These are phyloP conservation scores for Amblyornis subalaris DNA, from an alignment of 2,113 vertebrate genomes.

Conservation along the genomic window DNA sequence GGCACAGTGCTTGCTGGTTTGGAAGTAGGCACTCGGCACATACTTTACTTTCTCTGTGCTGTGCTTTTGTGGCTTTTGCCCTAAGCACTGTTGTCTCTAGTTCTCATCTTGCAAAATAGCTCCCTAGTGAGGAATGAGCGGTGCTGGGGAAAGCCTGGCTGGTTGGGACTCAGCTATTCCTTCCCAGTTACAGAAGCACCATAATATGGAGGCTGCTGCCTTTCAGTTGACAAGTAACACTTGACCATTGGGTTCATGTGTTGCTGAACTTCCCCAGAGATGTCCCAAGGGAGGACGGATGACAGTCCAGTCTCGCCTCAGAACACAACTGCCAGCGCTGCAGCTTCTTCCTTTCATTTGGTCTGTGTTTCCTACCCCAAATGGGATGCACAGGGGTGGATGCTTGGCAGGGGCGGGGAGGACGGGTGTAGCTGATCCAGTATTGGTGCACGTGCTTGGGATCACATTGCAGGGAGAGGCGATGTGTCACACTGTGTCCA, in stretches of 20 bases:
- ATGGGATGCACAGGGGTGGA: background rate
- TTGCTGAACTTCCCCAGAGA: background rate
- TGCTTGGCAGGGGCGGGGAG: background rate
- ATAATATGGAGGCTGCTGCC: background rate
- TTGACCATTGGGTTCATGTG: accelerated
- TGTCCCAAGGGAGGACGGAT: background rate
- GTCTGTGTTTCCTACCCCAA: background rate
- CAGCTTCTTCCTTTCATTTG: background rate
- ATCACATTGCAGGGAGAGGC: background rate
- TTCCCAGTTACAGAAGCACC: background rate
- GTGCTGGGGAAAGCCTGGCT: background rate
- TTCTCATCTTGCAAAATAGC: constrained; percentile 27
- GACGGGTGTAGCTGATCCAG: background rate
- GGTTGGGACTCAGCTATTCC: background rate
- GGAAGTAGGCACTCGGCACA: constrained; percentile 48
- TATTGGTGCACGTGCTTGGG: background rate
- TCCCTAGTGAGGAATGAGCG: background rate
- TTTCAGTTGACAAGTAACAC: background rate
- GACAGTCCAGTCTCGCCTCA: background rate
- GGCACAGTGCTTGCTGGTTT: constrained; percentile 52
- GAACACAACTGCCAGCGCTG: background rate
- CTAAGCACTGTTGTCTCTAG: background rate
- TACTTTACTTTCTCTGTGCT: constrained; percentile 33
- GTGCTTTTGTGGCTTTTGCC: constrained; percentile 43
- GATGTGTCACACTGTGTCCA: background rate